Evolutionary conservation across 2,113 vertebrate species (phyloP), one percentile per base, ranked within the genome.

Genomic region (Arothron firmamentum): DNA sequence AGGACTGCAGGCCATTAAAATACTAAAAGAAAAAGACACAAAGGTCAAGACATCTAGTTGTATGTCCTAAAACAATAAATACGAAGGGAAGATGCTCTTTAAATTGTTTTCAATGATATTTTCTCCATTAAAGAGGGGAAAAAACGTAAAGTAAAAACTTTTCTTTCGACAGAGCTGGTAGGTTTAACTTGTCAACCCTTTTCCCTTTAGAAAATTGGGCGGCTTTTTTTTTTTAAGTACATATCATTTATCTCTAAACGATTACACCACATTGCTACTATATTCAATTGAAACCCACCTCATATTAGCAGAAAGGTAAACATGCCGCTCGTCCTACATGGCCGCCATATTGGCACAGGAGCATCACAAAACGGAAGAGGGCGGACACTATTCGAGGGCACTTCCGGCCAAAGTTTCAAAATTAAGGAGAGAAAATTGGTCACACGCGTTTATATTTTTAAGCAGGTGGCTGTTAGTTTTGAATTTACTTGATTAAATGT

Each of bases 331-430:
- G 31, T 34, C 51, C 55, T 50, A 69, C 63, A 14, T 16, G 16
- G 57, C 14, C 75, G 77, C 77, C 84, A 86, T 84, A 21, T 77
- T 84, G 57, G 21, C 20, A 51, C 16, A 1, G 34, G 46, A 64
- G 59, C 25, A 5, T 28, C 25, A 28, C 18, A 70, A 65, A 72
- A 23, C 45, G 6, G 73, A 6, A 54, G 34, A 34, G 17, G 1
- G 6, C 6, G 14, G 55, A 65, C 47, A 0, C 2, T 4, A 2
- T 4, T n/a, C 21, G 8, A 34, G 34, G 9, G 8, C 1, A 38
- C 34, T 38, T 38, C 34, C 34, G 34, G 34, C 1, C 9, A 12
- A 2, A 38, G 34, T 38, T 38, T 38, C 34, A 38, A 38, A 38
- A 38, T 38, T 11, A 9, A 38, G 4, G 6, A 6, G 3, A 28